These are phyloP conservation scores for Kryptolebias marmoratus DNA, from an alignment of 2,113 vertebrate genomes.

Conservation along the genomic window DNA sequence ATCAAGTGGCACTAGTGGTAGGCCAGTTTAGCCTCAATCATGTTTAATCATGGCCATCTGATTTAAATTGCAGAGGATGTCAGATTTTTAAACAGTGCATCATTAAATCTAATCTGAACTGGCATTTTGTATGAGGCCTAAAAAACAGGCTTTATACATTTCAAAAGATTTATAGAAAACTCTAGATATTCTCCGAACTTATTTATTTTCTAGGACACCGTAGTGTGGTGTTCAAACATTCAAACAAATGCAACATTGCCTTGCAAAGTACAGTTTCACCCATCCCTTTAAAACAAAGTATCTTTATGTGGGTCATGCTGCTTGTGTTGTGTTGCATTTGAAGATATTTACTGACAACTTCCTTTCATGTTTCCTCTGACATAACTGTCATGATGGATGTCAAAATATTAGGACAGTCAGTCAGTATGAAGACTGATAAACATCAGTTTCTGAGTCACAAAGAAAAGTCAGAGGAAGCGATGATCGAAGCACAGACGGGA, in stretches of 20 bases:
- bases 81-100: not conserved
- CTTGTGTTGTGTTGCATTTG: constrained; percentile 1
- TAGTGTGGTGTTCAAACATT: constrained; percentile 16
- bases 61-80: constrained; percentile 26
- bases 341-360: constrained; percentile 32
- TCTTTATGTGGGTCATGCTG: constrained; percentile 44
- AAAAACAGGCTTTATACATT: not conserved
- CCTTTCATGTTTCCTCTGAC: constrained; percentile 31
- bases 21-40: constrained; percentile 20
- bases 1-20: constrained; percentile 16
- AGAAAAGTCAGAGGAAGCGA: constrained; percentile 12
- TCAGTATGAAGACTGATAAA: constrained; percentile 16
- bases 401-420: constrained; percentile 44
- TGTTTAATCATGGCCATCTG: constrained; percentile 28
- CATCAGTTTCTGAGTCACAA: constrained; percentile 31
- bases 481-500: constrained; percentile 37
- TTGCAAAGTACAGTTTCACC: not conserved
- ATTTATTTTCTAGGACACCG: not conserved
- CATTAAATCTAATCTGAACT: constrained; percentile 18
- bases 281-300: not conserved
- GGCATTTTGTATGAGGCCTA: constrained; percentile 1
- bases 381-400: constrained; percentile 50
- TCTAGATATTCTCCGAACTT: not conserved
- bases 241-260: not conserved
- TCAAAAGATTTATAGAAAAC: not conserved